These are phyloP conservation scores for Neodiprion pinetum DNA, from an alignment of 1,140 invertebrate species.

Conservation along the genomic window DNA sequence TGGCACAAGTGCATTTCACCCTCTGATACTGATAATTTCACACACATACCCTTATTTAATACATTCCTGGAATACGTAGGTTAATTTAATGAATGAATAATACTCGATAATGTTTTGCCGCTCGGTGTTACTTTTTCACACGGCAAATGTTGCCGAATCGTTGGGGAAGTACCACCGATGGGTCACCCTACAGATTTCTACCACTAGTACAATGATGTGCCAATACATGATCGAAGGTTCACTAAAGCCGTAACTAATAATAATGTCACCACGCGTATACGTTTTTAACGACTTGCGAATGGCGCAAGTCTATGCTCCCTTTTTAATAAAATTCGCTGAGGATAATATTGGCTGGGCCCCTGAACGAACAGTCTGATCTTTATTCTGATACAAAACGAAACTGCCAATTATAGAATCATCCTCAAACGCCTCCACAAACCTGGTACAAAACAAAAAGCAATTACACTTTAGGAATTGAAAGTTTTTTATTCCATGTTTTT, in stretches of 20 bases:
- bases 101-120: not conserved
- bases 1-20: too few species aligned
- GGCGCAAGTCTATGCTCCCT: not conserved
- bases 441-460: slow-evolving; percentile 18
- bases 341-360: slow-evolving; percentile 24
- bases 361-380: slow-evolving; percentile 27
- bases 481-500: not conserved
- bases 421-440: slow-evolving; percentile 18
- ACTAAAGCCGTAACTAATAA: slow-evolving; percentile 42
- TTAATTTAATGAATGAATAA: not conserved
- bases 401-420: slow-evolving; percentile 31
- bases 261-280: not conserved
- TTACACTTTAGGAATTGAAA: slow-evolving; percentile 10
- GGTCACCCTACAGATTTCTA: slow-evolving; percentile 15
- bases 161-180: too few species aligned
- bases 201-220: slow-evolving; percentile 60
- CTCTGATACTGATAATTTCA: not conserved
- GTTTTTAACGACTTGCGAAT: not conserved
- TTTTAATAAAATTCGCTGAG: not conserved
- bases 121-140: not conserved
- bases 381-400: slow-evolving; percentile 28
- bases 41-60: not conserved
- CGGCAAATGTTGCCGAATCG: too few species aligned
- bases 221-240: slow-evolving; percentile 55
- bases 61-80: slow-evolving; percentile 4